Conservation (phyloP, 1,140 invertebrate genomes). For the Parasteatoda tepidariorum region DNA sequence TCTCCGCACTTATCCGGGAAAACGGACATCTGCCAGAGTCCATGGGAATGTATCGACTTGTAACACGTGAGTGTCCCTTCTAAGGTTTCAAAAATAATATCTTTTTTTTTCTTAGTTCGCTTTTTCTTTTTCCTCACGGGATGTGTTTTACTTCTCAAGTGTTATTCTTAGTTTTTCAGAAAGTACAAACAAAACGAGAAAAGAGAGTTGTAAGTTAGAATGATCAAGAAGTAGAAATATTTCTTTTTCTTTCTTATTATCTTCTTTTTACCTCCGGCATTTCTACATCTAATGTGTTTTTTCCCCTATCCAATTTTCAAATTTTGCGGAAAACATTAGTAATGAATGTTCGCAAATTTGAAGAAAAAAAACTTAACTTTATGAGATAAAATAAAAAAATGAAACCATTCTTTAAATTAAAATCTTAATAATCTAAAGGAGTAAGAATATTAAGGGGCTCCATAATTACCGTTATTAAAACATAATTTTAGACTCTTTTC, state of each 20-base stretch:
- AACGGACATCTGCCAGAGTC: constrained; percentile 48
- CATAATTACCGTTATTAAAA: too few relatives aligned
- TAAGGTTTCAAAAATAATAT: constrained; percentile 58
- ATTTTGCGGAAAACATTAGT: too few relatives aligned
- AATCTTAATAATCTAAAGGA: too few relatives aligned
- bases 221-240: background rate
- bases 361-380: too few relatives aligned
- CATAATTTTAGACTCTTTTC: too few relatives aligned
- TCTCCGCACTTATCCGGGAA: constrained; percentile 35
- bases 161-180: constrained; percentile 40
- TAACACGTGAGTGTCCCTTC: constrained; percentile 52
- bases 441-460: too few relatives aligned
- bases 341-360: too few relatives aligned
- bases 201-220: background rate
- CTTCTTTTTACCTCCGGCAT: background rate
- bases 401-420: too few relatives aligned
- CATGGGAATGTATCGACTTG: constrained; percentile 54
- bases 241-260: constrained; percentile 2
- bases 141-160: constrained; percentile 23
- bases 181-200: background rate
- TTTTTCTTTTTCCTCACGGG: background rate
- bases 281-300: background rate
- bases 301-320: background rate
- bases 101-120: constrained; percentile 13
- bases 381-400: too few relatives aligned